phyloP scores from a whole-genome alignment of 1,140 invertebrate genomes.

The Ericerus pela region DNA sequence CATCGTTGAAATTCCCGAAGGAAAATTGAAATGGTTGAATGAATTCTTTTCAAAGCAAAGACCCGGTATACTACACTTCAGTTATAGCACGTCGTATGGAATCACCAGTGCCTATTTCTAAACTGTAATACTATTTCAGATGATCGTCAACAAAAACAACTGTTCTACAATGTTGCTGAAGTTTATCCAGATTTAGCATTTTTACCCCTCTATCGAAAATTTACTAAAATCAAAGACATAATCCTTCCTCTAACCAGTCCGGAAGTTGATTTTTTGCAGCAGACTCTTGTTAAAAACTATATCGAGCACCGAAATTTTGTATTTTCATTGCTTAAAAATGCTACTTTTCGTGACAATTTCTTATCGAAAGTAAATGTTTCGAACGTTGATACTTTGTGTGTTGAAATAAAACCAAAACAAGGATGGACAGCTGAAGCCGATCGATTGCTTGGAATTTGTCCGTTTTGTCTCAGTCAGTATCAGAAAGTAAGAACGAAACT shows the following conservation, averaged over 20 bases:
- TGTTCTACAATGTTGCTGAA: neutral
- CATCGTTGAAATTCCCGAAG: neutral
- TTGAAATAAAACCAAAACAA: constrained; percentile 16
- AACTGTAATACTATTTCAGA: neutral
- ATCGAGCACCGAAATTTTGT: constrained; percentile 4
- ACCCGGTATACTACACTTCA: neutral
- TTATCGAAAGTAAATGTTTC: neutral
- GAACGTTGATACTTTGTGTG: neutral
- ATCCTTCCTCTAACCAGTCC: neutral
- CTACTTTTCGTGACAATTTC: neutral
- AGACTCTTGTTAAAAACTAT: neutral
- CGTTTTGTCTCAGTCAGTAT: constrained; percentile 15
- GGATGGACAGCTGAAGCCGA: constrained; percentile 4
- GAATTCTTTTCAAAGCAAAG: neutral
- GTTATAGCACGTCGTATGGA: neutral
- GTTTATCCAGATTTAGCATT: constrained; percentile 3
- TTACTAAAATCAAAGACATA: neutral
- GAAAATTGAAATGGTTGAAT: neutral
- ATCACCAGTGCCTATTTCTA: neutral
- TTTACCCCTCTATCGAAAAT: neutral
- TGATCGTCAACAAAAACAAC: neutral
- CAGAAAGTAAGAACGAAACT: neutral
- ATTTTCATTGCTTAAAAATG: neutral
- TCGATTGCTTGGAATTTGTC: neutral
- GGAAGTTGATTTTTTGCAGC: neutral